Base-by-base conservation (phyloP, 2,113 vertebrate species). In the Malurus alboscapulatus region DNA sequence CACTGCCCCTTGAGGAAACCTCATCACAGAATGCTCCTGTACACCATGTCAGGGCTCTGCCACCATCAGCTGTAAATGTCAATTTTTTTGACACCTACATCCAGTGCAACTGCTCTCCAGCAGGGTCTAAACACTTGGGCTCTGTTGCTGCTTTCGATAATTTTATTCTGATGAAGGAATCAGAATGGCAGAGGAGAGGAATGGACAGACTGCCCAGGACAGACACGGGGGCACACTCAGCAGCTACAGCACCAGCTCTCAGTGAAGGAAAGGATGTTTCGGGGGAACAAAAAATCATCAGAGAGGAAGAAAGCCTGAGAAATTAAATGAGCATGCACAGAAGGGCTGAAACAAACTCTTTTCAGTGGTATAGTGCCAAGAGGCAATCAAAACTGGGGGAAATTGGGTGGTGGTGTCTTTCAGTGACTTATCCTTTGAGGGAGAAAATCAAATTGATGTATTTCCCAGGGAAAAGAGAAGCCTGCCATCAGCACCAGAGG, bases 1-100 rank as follows among this genome's bases (percentile, higher is more conserved):
- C 85, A 75, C 13, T 10, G 11, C 22, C 19, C 34, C 53, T 67
- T 57, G 45, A 91, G 45, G 74, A 82, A 73, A 63, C 50, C 66
- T 67, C 24, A 16, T 30, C 0, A 0, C 47, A 80, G 61, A 18
- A 27, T 38, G 24, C 61, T 72, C 79, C 50, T 54, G 32, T 6
- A 38, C 8, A 38, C 8, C 5, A 1, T 8, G 17, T 30, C 77
- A 93, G 45, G 22, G 18, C 42, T 84, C 65, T 72, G 34, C 32
- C 32, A 51, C 22, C 1, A 0, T 15, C 0, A 0, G 12, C 1
- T 63, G 53, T 25, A 48, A 22, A n/a, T 26, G 30, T 69, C 54
- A 42, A 45, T 34, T 73, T 68, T 89, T 72, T 89, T 57, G 21
- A 40, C 17, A 7, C 15, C 69, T 90, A 55, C 9, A 86, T 30